Conservation (phyloP, 2,888 invertebrate species). For the Philaethria dido region DNA sequence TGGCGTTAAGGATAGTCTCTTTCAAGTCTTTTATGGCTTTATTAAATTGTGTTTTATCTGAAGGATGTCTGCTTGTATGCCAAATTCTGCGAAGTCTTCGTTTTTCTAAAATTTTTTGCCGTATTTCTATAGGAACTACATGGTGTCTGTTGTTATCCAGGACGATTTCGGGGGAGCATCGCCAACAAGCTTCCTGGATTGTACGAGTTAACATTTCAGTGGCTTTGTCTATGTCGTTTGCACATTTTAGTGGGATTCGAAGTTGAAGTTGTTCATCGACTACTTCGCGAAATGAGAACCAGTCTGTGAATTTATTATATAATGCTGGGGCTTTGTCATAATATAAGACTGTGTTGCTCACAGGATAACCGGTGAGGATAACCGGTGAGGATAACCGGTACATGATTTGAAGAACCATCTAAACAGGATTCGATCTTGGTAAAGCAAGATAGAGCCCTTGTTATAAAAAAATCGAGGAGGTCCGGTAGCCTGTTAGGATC, state of each 20-base stretch:
- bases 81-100: conserved; percentile 40
- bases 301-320: conserved; percentile 42
- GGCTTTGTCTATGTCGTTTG: conserved; percentile 31
- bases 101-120: conserved; percentile 37
- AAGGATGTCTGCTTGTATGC: conserved; percentile 34
- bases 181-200: conserved; percentile 33
- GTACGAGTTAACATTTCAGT: background rate
- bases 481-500: conserved; percentile 43
- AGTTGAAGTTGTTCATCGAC: no score
- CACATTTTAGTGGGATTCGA: conserved; percentile 35
- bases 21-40: background rate
- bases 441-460: conserved; percentile 31
- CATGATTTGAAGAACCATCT: conserved; percentile 45
- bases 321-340: conserved; percentile 15
- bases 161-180: conserved; percentile 23
- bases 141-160: background rate
- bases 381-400: conserved; percentile 46
- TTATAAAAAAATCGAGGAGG: conserved; percentile 44
- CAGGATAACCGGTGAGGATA: no score
- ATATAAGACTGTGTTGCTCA: conserved; percentile 25
- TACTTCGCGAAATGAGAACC: no score
- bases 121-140: conserved; percentile 4
- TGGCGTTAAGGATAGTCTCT: background rate
- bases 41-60: conserved; percentile 39
- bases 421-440: conserved; percentile 36